A percentile compares a stretch with the other conserved stretches of the same genome.
These are phyloP conservation scores for Siderastrea siderea DNA, from an alignment of 92 coral and sea anemone species.

Conservation along the genomic window DNA sequence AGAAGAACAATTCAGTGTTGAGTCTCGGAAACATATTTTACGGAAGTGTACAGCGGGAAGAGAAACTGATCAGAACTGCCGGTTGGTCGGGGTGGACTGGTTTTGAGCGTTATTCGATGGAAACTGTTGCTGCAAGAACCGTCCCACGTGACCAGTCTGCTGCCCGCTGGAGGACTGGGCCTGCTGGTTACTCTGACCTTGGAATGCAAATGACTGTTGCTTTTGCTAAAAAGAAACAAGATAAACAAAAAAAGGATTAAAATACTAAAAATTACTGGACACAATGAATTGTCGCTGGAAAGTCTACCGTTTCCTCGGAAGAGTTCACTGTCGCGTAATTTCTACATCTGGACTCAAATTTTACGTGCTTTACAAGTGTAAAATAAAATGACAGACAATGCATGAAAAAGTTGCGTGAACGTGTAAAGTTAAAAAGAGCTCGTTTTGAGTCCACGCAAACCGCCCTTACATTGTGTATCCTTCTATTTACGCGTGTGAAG, in stretches of 20 bases:
- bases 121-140: conserved; percentile 48
- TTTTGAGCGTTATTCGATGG: conserved; percentile 39
- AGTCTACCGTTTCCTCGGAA: too few species aligned
- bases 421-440: too few species aligned
- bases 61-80: conserved; percentile 15
- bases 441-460: too few species aligned
- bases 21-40: background rate
- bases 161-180: conserved; percentile 37
- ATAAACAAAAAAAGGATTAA: background rate
- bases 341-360: too few species aligned
- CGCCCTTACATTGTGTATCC: too few species aligned
- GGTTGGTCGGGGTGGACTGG: conserved; percentile 48
- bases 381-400: too few species aligned
- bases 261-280: background rate
- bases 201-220: conserved; percentile 45
- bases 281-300: background rate
- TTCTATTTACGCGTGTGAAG: too few species aligned
- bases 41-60: background rate
- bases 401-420: too few species aligned
- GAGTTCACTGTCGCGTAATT: too few species aligned
- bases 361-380: too few species aligned
- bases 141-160: conserved; percentile 39
- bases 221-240: conserved; percentile 23
- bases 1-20: background rate
- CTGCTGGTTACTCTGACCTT: conserved; percentile 48